These are phyloP conservation scores for Columba janthina DNA, from an alignment of 2,113 vertebrate genomes.

Conservation along the genomic window DNA sequence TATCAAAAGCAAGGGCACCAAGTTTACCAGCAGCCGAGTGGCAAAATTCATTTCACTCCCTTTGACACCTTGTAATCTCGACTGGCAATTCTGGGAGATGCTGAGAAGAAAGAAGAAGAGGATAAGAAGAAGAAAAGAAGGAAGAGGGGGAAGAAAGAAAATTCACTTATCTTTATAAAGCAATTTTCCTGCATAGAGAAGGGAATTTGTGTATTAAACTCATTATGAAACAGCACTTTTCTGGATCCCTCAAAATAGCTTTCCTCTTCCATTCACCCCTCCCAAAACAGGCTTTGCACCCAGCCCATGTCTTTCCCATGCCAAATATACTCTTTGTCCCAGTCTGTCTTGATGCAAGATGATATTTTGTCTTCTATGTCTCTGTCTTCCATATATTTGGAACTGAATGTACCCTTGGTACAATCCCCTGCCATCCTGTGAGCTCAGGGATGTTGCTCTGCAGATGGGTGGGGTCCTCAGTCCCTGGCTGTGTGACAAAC, in stretches of 20 bases:
- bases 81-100: neutral
- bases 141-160: neutral
- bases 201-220: neutral
- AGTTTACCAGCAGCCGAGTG: slow-evolving; percentile 15
- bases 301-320: rapidly evolving
- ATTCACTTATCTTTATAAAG: neutral
- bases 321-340: neutral
- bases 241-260: neutral
- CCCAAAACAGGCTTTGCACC: neutral
- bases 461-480: neutral
- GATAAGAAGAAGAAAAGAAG: neutral
- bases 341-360: neutral
- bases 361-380: neutral
- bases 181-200: neutral
- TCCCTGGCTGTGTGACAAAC: neutral
- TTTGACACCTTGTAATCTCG: neutral
- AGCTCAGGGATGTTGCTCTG: neutral
- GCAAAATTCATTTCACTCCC: slow-evolving; percentile 32
- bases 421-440: neutral
- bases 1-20: slow-evolving; percentile 16
- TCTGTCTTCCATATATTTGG: neutral
- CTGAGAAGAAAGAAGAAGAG: neutral
- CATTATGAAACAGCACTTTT: neutral
- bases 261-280: neutral
- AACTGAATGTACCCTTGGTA: too few relatives aligned